These are phyloP conservation scores for Nemotelus pantherinus DNA, from an alignment of 2,888 invertebrate species.

Conservation along the genomic window DNA sequence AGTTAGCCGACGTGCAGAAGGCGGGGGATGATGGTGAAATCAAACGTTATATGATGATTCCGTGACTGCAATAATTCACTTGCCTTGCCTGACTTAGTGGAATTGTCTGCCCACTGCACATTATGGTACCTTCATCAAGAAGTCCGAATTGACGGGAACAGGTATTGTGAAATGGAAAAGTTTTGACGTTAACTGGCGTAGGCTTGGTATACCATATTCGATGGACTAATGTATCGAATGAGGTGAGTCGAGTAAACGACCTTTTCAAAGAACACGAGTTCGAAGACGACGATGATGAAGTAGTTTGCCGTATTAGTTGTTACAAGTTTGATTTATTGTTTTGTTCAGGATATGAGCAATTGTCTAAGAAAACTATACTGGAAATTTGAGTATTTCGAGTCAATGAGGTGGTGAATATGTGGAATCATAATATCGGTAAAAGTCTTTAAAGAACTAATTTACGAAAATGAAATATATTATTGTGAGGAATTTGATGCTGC, in stretches of 20 bases:
- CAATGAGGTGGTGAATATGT: neutral
- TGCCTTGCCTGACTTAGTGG: neutral
- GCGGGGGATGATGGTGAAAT: neutral
- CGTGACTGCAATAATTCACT: conserved; percentile 44
- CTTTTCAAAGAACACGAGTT: neutral
- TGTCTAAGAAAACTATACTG: conserved; percentile 17
- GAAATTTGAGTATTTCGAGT: conserved; percentile 15
- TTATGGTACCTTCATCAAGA: conserved; percentile 42
- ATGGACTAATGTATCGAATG: no score
- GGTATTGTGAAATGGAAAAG: neutral
- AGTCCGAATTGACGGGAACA: neutral
- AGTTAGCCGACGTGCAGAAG: neutral
- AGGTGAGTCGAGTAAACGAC: neutral
- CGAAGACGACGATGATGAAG: conserved; percentile 32
- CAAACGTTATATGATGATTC: conserved; percentile 29
- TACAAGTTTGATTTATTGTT: conserved; percentile 43
- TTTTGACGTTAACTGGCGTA: neutral
- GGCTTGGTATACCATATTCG: no score
- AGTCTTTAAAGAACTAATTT: neutral
- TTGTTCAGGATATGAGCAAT: conserved; percentile 39
- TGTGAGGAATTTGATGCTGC: neutral
- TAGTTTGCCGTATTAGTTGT: conserved; percentile 37
- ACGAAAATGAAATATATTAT: neutral
- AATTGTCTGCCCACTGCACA: conserved; percentile 24
- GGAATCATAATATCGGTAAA: neutral